Percentiles rank a stretch among this genome's conserved stretches.
phyloP scores from a whole-genome alignment of 1,140 invertebrate species.

The Drosophila sp. region DNA sequence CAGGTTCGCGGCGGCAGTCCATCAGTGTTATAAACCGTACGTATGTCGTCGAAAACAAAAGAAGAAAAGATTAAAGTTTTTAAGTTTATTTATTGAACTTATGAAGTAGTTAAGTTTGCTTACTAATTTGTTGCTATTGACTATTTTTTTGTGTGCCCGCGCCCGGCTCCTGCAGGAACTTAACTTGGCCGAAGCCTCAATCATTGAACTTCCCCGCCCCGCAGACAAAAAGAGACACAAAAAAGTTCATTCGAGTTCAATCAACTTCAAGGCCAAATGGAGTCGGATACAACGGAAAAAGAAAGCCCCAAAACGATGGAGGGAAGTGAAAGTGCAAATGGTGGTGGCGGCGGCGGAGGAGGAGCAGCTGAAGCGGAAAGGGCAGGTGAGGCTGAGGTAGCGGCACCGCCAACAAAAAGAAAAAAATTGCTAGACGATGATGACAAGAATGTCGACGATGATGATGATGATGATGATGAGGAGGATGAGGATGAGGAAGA shows the following conservation, averaged over 20 bases:
- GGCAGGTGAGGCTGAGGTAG: slow-evolving; percentile 31
- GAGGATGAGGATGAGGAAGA: not conserved
- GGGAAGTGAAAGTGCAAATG: slow-evolving; percentile 68
- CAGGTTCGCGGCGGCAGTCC: not conserved
- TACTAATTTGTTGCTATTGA: not conserved
- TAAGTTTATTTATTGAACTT: not conserved
- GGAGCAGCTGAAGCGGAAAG: slow-evolving; percentile 16
- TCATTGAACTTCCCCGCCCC: not conserved
- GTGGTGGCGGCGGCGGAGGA: no score
- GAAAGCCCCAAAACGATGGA: slow-evolving; percentile 46
- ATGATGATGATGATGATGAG: not conserved
- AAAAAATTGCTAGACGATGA: slow-evolving; percentile 39
- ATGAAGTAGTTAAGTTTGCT: not conserved
- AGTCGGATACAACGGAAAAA: slow-evolving; percentile 71
- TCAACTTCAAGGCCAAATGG: slow-evolving; percentile 43
- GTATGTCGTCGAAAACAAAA: not conserved
- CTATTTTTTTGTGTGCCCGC: not conserved
- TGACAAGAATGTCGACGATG: slow-evolving; percentile 9
- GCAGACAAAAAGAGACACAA: slow-evolving; percentile 26
- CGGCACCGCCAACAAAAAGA: slow-evolving; percentile 61
- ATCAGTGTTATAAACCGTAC: not conserved
- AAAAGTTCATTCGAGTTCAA: slow-evolving; percentile 41
- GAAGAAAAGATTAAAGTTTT: not conserved
- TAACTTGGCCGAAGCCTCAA: not conserved
- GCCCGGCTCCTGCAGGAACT: not conserved